Evolutionary conservation across 2,797 vertebrate species (phyloP), one percentile per base, ranked within the genome.

Genomic region (Bovichtus variegatus): DNA sequence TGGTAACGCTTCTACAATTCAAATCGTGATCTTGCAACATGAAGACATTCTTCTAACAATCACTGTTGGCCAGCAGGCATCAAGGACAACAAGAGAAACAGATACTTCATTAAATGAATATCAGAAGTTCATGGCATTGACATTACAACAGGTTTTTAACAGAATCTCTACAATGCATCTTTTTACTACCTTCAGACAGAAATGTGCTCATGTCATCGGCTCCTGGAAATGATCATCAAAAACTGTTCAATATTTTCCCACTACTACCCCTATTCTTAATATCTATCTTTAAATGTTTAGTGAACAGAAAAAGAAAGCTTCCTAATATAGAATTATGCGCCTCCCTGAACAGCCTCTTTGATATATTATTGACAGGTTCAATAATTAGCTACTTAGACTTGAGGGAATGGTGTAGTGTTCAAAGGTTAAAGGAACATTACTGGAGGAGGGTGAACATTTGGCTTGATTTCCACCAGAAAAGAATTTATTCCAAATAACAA

Each of bases 321-420:
- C 63, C 21, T 47, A n/a, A 61, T 65, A 38, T 9, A 57, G 57
- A 44, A 31, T 2, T 41, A 6, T 36, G 71, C 66, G 70, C 51
- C 40, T 72, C 15, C 27, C 31, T 19, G 46, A 78, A 51, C 1
- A 38, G 1, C 27, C 11, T 29, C 19, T 69, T 71, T 74, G 54
- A 81, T 41, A 27, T 55, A 29, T 70, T 72, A 85, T 60, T 75
- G 83, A 72, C 54, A 62, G 66, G 11, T 61, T 69, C 27, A 80
- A 74, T 80, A 74, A 59, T 83, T 59, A 74, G 59, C 61, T 21
- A 13, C 63, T 74, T 27, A 58, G 3, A 76, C 72, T 15, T 40
- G 29, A 57, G 59, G 68, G 40, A 72, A 40, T 41, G 1, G 3
- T 59, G 43, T 13, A 9, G 16, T 21, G 10, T 12, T 75, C 40